Conservation (phyloP, 2,888 invertebrate genomes). For the Pollenia griseotomentosa region DNA sequence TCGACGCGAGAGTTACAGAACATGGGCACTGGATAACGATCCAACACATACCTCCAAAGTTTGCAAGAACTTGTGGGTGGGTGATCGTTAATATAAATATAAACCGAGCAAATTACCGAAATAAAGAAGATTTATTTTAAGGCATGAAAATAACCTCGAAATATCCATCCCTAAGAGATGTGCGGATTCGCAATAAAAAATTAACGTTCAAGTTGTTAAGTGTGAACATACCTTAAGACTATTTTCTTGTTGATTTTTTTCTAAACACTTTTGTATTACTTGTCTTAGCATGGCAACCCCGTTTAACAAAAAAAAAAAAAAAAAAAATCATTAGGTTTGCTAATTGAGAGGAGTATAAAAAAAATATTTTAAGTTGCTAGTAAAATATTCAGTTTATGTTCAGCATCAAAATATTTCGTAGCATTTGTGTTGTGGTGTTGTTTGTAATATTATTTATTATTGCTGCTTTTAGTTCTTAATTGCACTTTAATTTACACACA, state of each 20-base stretch:
- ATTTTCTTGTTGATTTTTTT: no score
- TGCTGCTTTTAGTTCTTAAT: conserved; percentile 1
- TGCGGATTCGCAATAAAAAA: no score
- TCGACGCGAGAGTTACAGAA: no score
- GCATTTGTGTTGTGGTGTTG: background rate
- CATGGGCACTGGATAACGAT: no score
- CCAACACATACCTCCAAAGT: no score
- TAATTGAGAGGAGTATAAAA: background rate
- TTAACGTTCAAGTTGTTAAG: no score
- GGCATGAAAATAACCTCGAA: no score
- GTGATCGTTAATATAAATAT: no score
- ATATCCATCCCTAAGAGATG: no score
- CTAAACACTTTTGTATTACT: background rate
- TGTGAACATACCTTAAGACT: background rate
- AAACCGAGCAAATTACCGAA: no score
- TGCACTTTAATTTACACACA: conserved; percentile 5
- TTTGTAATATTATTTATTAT: background rate
- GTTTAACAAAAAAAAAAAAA: background rate
- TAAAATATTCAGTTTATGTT: conserved; percentile 26
- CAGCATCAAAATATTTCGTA: background rate
- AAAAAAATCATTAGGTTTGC: background rate
- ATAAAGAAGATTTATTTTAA: no score
- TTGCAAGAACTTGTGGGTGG: no score
- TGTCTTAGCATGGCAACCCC: background rate
- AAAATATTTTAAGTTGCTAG: conserved; percentile 8